Evolutionary conservation across 1,140 invertebrate species (phyloP).

Genomic region (Papilio dardanus): DNA sequence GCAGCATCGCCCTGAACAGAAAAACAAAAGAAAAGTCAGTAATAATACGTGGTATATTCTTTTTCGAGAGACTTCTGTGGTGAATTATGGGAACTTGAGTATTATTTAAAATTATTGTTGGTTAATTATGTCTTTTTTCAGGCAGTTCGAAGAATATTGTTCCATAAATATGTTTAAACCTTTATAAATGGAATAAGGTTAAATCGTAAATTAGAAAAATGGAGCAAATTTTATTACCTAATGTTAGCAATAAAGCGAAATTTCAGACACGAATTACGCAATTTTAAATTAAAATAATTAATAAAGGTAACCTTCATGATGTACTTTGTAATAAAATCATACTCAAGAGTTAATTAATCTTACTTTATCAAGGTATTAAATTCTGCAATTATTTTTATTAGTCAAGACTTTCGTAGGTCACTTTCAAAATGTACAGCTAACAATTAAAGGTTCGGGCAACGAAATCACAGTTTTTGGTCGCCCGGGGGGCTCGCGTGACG

Average conservation of each 20-base stretch:
- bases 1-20: conserved; percentile 81
- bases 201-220: not conserved
- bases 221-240: not conserved
- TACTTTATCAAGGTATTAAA: not conserved
- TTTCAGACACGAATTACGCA: not conserved
- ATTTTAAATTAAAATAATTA: not conserved
- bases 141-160: not conserved
- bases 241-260: not conserved
- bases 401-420: conserved; percentile 2
- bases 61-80: too few relatives aligned
- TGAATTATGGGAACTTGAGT: too few relatives aligned
- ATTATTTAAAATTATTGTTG: too few relatives aligned
- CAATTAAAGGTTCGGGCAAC: not conserved
- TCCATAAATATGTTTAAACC: not conserved
- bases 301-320: not conserved
- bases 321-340: not conserved
- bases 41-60: too few relatives aligned
- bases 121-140: too few relatives aligned
- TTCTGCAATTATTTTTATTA: not conserved
- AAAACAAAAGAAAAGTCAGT: too few relatives aligned
- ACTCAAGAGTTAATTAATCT: not conserved
- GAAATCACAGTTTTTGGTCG: conserved; percentile 14
- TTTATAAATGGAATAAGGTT: not conserved
- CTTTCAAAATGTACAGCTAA: conserved; percentile 6
- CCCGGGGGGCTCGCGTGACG: not conserved